These are phyloP conservation scores for Rotaria sp. DNA, from an alignment of 2,888 invertebrate species.

Conservation along the genomic window DNA sequence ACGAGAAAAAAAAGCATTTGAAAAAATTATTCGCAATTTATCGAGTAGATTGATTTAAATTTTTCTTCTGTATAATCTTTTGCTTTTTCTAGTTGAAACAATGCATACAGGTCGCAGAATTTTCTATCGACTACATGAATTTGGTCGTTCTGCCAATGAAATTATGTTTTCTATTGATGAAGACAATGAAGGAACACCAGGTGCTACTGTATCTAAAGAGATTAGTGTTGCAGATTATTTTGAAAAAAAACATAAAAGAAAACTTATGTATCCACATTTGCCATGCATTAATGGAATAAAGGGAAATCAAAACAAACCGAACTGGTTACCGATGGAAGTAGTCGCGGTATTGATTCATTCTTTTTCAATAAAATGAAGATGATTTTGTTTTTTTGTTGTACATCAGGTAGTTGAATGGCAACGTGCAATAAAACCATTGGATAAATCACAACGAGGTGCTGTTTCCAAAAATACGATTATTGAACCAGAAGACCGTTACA, in stretches of 20 bases:
- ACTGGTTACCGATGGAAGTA: background rate
- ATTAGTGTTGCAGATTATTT: too few relatives aligned
- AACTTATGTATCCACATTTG: background rate
- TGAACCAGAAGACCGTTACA: background rate
- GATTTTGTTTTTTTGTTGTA: rapidly evolving
- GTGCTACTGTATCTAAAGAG: too few relatives aligned
- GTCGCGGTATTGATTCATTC: background rate
- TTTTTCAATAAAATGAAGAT: background rate
- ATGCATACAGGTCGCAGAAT: too few relatives aligned
- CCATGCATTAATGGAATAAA: background rate
- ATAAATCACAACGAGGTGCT: background rate
- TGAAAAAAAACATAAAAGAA: background rate
- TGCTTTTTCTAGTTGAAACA: too few relatives aligned
- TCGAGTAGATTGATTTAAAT: too few relatives aligned
- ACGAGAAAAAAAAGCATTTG: too few relatives aligned
- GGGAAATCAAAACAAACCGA: background rate
- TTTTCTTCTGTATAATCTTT: too few relatives aligned
- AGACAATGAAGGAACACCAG: too few relatives aligned
- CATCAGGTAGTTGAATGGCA: background rate
- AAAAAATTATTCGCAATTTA: too few relatives aligned
- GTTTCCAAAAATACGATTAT: background rate
- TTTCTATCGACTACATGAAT: too few relatives aligned
- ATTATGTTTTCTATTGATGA: too few relatives aligned
- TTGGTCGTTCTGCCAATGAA: too few relatives aligned
- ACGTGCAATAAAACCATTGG: background rate